Percentiles rank a stretch among this genome's conserved stretches.
phyloP scores from a whole-genome alignment of 2,113 vertebrate genomes.

The Rhynchopsitta pachyrhyncha region DNA sequence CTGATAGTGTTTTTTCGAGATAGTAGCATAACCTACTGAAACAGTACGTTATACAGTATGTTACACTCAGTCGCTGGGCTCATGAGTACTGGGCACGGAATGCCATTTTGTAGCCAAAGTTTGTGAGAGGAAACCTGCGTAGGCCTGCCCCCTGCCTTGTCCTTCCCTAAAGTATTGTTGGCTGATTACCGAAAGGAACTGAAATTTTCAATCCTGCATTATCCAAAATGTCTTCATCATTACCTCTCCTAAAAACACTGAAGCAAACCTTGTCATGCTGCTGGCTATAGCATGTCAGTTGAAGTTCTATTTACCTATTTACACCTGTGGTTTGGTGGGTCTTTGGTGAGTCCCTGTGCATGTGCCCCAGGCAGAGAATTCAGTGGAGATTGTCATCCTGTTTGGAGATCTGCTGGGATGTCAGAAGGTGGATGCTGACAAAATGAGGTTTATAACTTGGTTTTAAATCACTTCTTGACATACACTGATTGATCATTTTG shows the following conservation, averaged over 20 bases:
- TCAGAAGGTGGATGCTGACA: not conserved
- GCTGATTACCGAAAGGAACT: not conserved
- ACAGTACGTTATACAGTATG: not conserved
- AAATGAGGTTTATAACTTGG: not conserved
- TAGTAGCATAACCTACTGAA: not conserved
- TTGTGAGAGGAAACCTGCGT: not conserved
- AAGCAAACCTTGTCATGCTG: not conserved
- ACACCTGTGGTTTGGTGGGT: not conserved
- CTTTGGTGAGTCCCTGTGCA: not conserved
- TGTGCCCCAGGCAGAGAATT: not conserved
- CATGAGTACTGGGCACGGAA: not conserved
- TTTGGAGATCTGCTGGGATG: not conserved
- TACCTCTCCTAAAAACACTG: not conserved
- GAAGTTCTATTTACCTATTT: not conserved
- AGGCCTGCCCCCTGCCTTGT: not conserved
- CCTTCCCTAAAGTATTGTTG: not conserved
- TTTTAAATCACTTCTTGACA: not conserved
- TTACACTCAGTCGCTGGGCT: not conserved
- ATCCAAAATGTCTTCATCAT: not conserved
- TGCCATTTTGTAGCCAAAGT: not conserved
- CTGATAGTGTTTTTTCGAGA: not conserved
- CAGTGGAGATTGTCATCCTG: not conserved
- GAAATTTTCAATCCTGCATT: not conserved
- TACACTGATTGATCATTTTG: not conserved
- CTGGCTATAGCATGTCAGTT: not conserved